Evolutionary conservation across 2,113 vertebrate species (phyloP), one percentile per base, ranked within the genome.

Genomic region (Megalops atlanticus): DNA sequence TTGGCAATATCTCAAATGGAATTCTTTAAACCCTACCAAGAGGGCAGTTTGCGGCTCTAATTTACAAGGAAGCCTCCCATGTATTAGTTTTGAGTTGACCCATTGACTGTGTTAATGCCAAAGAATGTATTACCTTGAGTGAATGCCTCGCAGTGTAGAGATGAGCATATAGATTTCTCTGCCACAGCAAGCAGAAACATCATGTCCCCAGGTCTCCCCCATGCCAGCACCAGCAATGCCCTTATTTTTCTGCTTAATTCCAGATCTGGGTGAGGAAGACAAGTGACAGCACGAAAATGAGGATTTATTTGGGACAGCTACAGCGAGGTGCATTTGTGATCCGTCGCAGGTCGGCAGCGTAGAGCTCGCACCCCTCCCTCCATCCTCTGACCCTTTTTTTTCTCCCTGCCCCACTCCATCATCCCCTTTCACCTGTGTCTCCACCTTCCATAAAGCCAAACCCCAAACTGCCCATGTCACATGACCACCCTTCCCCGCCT

Each of bases 211-310:
- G 36, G 18, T 2, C 12, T 71, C 15, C 69, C n/a, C n/a, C n/a
- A n/a, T 18, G 14, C 16, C 69, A 5, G 69, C 33, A 15, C 18
- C 33, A 35, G 58, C 2, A 64, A 27, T 27, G 11, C 58, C 58
- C 71, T 82, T 80, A 69, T 24, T 24, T 77, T 70, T 73, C 52
- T 72, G 0, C 78, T 7, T 82, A 38, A 0, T 49, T 85, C 10
- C 92, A 99, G 98, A 97, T 99, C 85, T 99, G 98, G 98, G 98
- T 99, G 91, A 96, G 98, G 87, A 99, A 99, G 91, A 99, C 97
- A 0, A 99, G 97, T 0, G 98, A 99, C 94, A 99, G 98, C 88
- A 99, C 98, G 4, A 99, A 99, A 92, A 97, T 99, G 97, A 93
- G 98, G 88, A 99, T 99, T 88, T 99, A 99, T 86, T 90, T 99